Evolutionary conservation across 2,888 invertebrate species (phyloP).

Genomic region (Cacoxenus indagator): DNA sequence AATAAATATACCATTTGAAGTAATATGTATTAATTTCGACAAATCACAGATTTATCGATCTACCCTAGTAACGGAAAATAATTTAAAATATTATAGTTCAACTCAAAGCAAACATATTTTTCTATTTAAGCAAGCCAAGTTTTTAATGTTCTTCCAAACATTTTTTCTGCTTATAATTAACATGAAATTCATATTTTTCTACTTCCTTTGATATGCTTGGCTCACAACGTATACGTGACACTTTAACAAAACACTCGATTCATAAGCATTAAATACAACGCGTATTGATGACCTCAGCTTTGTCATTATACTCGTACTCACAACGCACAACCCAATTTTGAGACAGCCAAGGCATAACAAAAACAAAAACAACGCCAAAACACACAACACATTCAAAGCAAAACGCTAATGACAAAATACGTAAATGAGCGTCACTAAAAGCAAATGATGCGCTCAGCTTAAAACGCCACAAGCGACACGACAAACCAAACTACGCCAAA

Average conservation of each 20-base stretch:
- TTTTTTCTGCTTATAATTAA: too few species aligned
- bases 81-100: too few species aligned
- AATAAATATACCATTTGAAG: too few species aligned
- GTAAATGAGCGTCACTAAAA: conserved; percentile 51
- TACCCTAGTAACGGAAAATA: too few species aligned
- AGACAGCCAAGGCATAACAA: conserved; percentile 37
- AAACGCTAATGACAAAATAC: conserved; percentile 64
- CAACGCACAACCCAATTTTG: background rate
- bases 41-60: too few species aligned
- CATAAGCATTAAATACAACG: background rate
- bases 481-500: background rate
- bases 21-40: too few species aligned
- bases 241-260: background rate
- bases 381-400: conserved; percentile 39
- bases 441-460: conserved; percentile 45
- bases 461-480: conserved; percentile 27
- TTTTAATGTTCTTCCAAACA: too few species aligned
- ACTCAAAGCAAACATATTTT: too few species aligned
- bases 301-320: conserved; percentile 20
- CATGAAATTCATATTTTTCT: too few species aligned
- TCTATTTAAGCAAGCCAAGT: too few species aligned
- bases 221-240: background rate
- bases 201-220: background rate
- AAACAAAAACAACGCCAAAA: conserved; percentile 33
- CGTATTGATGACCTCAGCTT: conserved; percentile 26